A percentile compares a stretch with the other conserved stretches of the same genome.
phyloP scores from a whole-genome alignment of 2,113 vertebrate species.

The Anas platyrhynchos region DNA sequence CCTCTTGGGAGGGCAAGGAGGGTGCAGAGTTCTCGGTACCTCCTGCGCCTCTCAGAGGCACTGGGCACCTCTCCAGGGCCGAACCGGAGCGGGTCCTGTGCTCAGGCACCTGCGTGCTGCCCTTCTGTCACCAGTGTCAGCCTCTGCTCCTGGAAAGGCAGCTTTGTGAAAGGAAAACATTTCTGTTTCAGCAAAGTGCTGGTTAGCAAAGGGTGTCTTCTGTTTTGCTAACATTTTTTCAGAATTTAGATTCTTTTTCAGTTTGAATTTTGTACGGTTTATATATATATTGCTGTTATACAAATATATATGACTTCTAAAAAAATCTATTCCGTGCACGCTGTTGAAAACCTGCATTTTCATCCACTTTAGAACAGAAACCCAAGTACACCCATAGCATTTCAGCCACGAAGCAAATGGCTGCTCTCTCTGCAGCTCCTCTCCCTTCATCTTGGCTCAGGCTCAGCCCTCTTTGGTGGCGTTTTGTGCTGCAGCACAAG shows the following conservation, averaged over 20 bases:
- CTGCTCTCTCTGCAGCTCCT: too few species aligned
- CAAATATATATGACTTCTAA: fast-evolving
- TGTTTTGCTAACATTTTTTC: background rate
- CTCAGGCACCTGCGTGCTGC: fast-evolving
- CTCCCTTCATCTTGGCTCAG: background rate
- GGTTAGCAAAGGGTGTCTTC: background rate
- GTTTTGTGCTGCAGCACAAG: background rate
- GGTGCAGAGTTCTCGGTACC: background rate
- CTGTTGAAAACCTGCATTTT: fast-evolving
- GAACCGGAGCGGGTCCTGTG: fast-evolving
- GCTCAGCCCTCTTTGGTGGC: background rate
- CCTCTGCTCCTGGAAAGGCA: background rate
- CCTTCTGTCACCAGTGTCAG: background rate
- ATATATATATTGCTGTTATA: background rate
- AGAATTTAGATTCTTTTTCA: background rate
- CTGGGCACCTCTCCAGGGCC: background rate
- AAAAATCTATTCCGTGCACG: background rate
- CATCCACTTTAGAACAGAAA: background rate
- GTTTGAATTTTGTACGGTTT: background rate
- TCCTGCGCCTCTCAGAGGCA: fast-evolving
- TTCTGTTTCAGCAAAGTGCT: background rate
- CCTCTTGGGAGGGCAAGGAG: fast-evolving
- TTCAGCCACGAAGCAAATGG: fast-evolving
- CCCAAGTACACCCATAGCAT: background rate
- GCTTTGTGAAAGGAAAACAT: background rate